Base-by-base conservation (phyloP, 2,888 invertebrate genomes). In the Caenorhabditis imperialis region DNA sequence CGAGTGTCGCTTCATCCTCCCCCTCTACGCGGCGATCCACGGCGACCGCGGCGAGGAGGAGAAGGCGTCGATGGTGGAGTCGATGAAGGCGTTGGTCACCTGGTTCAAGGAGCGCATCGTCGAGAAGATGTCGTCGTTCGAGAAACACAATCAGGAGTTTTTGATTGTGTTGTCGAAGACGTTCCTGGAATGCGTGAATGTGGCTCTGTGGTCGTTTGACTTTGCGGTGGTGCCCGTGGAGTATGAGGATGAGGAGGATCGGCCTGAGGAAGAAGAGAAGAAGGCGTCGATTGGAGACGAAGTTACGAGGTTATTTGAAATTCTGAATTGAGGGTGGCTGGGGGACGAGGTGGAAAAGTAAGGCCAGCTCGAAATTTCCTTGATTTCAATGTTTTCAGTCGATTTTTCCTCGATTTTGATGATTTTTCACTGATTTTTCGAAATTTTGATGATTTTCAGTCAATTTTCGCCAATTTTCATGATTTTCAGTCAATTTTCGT, bases 51-150 rank as follows among this genome's bases (percentile, higher is more conserved):
- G 42, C 8, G 53, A 45, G 5, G 27, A 38, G 8, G 63, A 73
- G 2, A 54, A 60, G 5, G 40, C 42, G 4, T n/a, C 22, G 3
- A 7, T 57, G n/a, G 54, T 54, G 18, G 42, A 38, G 3, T 45
- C 60, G 4, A 67, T 40, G 20, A 54, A 54, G 44, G 18, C 22
- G 3, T 40, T 67, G 6, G 25, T 73, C 3, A 20, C 16, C 8
- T 74, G 74, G 74, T 74, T 74, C 50, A 23, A 62, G 25, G 12
- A 40, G 3, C 50, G 47, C 16, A 57, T 74, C 6, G 54, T 50
- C 2, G 14, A n/a, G 18, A 25, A 55, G 23, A 55, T 73, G 57
- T 8, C 23, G 3, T 22, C 35, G 3, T 42, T 65, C 8, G 54
- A 33, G 12, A 54, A 60, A 1, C 42, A 73, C 38, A 53, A 61